These are phyloP conservation scores for Todus mexicanus DNA, from an alignment of 2,797 vertebrate species.

Conservation along the genomic window DNA sequence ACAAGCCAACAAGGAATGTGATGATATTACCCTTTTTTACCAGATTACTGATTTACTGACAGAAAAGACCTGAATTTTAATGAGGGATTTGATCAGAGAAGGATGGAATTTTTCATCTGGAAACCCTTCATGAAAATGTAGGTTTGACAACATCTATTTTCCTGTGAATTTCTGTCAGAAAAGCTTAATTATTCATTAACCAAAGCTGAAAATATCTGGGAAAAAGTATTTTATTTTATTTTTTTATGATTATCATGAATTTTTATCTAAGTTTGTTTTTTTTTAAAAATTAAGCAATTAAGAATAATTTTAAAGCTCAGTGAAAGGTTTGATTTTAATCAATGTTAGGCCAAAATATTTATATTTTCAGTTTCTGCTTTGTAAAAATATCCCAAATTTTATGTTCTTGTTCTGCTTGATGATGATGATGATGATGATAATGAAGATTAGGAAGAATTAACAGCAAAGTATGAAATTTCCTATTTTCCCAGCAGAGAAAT, in stretches of 20 bases:
- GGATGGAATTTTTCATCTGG: conserved; percentile 32
- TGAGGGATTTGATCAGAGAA: conserved; percentile 39
- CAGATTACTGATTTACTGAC: conserved; percentile 41
- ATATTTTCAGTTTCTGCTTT: not conserved
- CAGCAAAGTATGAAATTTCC: not conserved
- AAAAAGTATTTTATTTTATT: not conserved
- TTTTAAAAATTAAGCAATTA: not conserved
- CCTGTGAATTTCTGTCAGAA: not conserved
- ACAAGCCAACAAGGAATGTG: not conserved
- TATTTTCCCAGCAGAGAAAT: not conserved
- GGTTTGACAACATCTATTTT: conserved; percentile 1
- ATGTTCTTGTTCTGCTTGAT: not conserved
- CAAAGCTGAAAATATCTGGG: not conserved
- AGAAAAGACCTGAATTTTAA: conserved; percentile 39
- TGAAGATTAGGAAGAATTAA: not conserved
- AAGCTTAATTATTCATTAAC: not conserved
- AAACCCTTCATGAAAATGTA: not conserved
- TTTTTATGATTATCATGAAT: not conserved
- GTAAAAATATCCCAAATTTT: not conserved
- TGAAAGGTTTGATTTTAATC: not conserved
- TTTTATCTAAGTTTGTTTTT: not conserved
- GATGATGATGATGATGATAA: not conserved
- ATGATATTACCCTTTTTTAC: not conserved
- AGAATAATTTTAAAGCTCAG: not conserved
- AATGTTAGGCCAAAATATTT: not conserved